Base-by-base conservation (phyloP, 2,888 invertebrate genomes). In the Torymus texanus region DNA sequence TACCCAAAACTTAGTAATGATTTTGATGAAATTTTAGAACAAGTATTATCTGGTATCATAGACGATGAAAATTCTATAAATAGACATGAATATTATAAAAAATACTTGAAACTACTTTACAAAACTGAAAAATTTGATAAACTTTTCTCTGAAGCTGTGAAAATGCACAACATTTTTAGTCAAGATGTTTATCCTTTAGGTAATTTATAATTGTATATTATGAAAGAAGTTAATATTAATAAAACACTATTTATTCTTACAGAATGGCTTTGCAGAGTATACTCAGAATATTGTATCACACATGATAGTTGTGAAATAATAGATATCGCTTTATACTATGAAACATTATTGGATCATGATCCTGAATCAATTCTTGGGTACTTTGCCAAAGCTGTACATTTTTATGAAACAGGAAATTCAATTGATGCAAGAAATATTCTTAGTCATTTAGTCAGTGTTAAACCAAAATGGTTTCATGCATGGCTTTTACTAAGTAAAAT, bases 241-340 rank as follows among this genome's bases (percentile, higher is more conserved):
- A 13, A 41, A 66, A 53, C 72, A 72, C 62, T 16, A 41, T 65
- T 77, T 72, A 41, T 65, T 77, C 71, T 80, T 78, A 70, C 76
- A 89, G 93, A 93, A 86, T 94, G 93, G 93, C 91, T 94, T 77
- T 94, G 94, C 84, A 92, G 92, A 85, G 90, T 92, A 0, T 93
- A 92, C 85, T 91, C 92, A 79, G 93, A 94, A 79, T 84, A 84
- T 74, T 82, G 78, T 55, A 83, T 88, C n/a, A 71, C 83, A 4
- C 74, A 84, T 75, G 79, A 83, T 50, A 79, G 81, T 81, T 75
- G 86, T 81, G 80, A 87, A 85, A 76, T 91, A 86, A 86, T 88
- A 83, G 79, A 87, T 53, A 91, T 94, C 82, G 91, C 92, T 75
- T 85, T 89, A 59, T 92, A 93, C 87, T 91, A 92, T 71, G 90